Evolutionary conservation across 2,113 vertebrate species (phyloP), one percentile per base, ranked within the genome.

Genomic region (Thomomys bottae): DNA sequence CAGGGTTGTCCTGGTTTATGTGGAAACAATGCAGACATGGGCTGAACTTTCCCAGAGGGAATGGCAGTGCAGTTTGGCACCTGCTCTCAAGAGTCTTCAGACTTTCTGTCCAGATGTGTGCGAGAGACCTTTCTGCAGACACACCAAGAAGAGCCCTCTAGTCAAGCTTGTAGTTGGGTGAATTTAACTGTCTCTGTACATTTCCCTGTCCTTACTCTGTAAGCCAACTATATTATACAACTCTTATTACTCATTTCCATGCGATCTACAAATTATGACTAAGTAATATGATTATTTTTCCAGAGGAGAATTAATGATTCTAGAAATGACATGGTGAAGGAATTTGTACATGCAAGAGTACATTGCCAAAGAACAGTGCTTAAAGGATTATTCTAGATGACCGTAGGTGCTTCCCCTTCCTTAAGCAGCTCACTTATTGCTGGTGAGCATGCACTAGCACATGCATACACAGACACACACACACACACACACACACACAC

Each of bases 161-260:
- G 2, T 72, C 68, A 26, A 15, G 32, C 14, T 36, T 7, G 42
- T 9, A n/a, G 7, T 23, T 77, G 12, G 82, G 70, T 36, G 4
- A n/a, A 59, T 86, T 91, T 94, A 64, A 79, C 21, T 71, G 21
- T 12, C 34, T 8, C 26, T 45, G n/a, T 4, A 54, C 49, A 59
- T 86, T 91, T 94, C 57, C 75, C 21, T 71, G 21, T 17, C 34
- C 10, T 23, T 57, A 30, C 26, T 87, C 10, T 80, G 6, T 5
- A n/a, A 76, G 28, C 49, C 32, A n/a, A 42, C 80, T 89, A 28
- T 63, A 78, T 77, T 94, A 72, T 66, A 59, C 11, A 85, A 36
- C 36, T 17, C 34, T 38, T 75, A 57, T 45, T 91, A 26, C 64
- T 28, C 32, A 3, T 70, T 94, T 67, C 26, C 42, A 32, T 21